A percentile compares a stretch with the other conserved stretches of the same genome.
phyloP scores from a whole-genome alignment of 2,888 invertebrate genomes.

The Eupsilia transversa region DNA sequence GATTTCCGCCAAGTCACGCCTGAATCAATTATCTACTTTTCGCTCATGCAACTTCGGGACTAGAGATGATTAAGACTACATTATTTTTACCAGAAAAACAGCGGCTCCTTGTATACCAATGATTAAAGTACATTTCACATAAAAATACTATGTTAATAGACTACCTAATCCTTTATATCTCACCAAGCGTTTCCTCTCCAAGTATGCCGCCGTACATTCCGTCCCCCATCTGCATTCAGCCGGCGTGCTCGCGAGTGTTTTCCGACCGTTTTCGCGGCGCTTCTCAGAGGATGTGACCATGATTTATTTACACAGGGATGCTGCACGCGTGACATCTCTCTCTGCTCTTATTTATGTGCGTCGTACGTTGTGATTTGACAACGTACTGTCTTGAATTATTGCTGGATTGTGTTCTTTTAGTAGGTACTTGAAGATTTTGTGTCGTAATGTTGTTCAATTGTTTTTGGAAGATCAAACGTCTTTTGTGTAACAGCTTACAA shows the following conservation, averaged over 20 bases:
- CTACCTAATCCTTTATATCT: background rate
- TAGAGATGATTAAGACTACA: background rate
- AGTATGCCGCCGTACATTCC: constrained; percentile 63
- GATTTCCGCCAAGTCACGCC: no score
- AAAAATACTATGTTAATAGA: background rate
- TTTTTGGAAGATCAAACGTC: constrained; percentile 11
- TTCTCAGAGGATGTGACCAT: constrained; percentile 79
- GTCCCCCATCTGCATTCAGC: constrained; percentile 80
- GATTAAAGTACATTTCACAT: background rate
- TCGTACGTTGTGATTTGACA: constrained; percentile 80
- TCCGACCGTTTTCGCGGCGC: constrained; percentile 83
- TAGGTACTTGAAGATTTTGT: constrained; percentile 11
- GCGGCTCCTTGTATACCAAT: background rate
- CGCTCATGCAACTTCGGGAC: no score
- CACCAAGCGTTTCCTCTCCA: background rate
- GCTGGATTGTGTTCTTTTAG: constrained; percentile 52
- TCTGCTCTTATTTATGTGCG: constrained; percentile 77
- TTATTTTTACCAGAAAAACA: background rate
- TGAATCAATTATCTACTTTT: no score
- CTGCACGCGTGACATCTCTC: constrained; percentile 72
- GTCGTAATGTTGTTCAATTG: constrained; percentile 31
- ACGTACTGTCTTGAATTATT: constrained; percentile 73
- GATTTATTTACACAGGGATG: constrained; percentile 80
- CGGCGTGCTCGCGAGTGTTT: constrained; percentile 82
- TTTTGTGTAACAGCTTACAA: background rate